Percentiles rank a stretch among this genome's conserved stretches.
phyloP scores from a whole-genome alignment of 2,888 invertebrate genomes.

The Chironomus riparius region DNA sequence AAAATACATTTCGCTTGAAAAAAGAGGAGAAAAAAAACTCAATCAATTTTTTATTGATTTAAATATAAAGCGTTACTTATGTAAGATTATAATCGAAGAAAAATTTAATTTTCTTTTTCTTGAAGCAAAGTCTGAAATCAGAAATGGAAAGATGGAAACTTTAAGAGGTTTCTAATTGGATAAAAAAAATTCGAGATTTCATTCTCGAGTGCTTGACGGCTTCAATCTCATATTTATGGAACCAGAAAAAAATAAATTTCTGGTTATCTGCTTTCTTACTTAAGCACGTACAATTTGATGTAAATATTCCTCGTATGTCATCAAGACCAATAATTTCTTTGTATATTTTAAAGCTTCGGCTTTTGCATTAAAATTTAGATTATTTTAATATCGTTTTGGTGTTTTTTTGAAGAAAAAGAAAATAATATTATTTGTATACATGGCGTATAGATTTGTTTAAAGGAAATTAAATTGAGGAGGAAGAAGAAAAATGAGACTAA shows the following conservation, averaged over 20 bases:
- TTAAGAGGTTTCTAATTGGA: slow-evolving; percentile 20
- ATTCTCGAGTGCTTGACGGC: background rate
- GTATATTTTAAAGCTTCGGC: background rate
- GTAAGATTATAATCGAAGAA: background rate
- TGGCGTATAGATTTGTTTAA: too few species aligned
- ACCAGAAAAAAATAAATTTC: background rate
- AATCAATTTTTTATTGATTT: slow-evolving; percentile 21
- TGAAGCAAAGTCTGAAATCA: background rate
- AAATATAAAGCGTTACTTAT: slow-evolving; percentile 2
- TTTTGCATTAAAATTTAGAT: slow-evolving; percentile 1
- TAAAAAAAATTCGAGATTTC: background rate
- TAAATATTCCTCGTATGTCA: slow-evolving; percentile 16
- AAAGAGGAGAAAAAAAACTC: background rate
- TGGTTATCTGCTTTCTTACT: slow-evolving; percentile 11
- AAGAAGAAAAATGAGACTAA: too few species aligned
- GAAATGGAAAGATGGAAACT: background rate
- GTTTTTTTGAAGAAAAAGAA: too few species aligned
- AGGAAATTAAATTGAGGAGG: too few species aligned
- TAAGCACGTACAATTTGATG: slow-evolving; percentile 10
- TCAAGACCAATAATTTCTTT: slow-evolving; percentile 9
- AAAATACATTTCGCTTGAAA: background rate
- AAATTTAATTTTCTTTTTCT: background rate
- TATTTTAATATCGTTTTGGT: too few species aligned
- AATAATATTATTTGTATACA: too few species aligned
- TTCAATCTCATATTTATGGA: background rate